Base-by-base conservation (phyloP, 2,888 invertebrate species). In the Xiphydria camelus region DNA sequence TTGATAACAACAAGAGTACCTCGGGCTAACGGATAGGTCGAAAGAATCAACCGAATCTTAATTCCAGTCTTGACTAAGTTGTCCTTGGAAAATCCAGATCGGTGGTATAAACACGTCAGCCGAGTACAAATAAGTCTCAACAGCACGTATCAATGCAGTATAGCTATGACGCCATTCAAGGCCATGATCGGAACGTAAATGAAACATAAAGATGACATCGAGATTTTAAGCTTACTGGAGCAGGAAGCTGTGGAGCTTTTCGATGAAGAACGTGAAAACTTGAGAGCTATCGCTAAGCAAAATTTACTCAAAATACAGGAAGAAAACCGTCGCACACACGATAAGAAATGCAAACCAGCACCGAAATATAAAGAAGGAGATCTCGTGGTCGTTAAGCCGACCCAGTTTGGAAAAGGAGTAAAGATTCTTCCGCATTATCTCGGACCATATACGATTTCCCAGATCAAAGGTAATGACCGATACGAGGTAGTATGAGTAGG, bases 311-410 rank as follows among this genome's bases (percentile, higher is more conserved):
- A 43, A 36, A 29, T 50, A 10, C 49, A 50, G 31, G 45, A 60
- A 22, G 60, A 61, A 44, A 63, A 63, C 40, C 46, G 34, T 34
- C 49, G 45, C 18, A 35, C 23, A 2, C 57, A 52, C 37, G n/a
- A 17, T 4, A 19, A 19, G 34, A 46, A 49, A 41, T 43, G 57
- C 41, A 57, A 42, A 40, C 20, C 41, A 36, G 37, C 57, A 9
- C 42, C 23, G 18, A 22, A 33, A 19, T 59, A 61, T 31, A 25
- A 38, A 22, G 20, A 20, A 18, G 43, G 43, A 4, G 43, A 43
- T 20, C 14, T 43, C n/a, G 43, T 43, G 6, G 43, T 37, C n/a
- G 26, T 38, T 9, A 38, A 43, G 17, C 4, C 26, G 12, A 43
- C 23, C 14, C 43, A 43, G 14, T 22, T 22, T 12, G 43, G 43